phyloP scores from a whole-genome alignment of 2,888 invertebrate genomes.

The Heliconius aoede region DNA sequence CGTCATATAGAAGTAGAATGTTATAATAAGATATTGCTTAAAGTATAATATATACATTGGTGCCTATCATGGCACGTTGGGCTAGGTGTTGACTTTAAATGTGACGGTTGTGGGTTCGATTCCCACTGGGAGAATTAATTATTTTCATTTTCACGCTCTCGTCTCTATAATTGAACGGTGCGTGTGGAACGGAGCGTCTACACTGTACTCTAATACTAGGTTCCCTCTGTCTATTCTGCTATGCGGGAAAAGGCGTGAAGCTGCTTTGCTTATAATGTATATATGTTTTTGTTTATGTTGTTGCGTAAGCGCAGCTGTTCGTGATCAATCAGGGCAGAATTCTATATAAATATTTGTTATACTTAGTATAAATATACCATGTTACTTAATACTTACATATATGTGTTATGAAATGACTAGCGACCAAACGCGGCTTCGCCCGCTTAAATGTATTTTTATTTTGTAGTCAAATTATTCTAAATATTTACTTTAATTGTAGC shows the following conservation, averaged over 20 bases:
- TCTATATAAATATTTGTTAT: not conserved
- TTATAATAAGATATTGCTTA: not conserved
- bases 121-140: too few relatives aligned
- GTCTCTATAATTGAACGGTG: not conserved
- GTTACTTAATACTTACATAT: not conserved
- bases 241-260: too few relatives aligned
- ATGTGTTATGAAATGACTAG: too few relatives aligned
- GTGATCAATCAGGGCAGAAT: not conserved
- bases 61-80: not conserved
- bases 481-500: too few relatives aligned
- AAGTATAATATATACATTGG: too few relatives aligned
- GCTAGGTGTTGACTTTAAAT: too few relatives aligned
- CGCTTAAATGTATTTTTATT: too few relatives aligned
- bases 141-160: not conserved
- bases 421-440: too few relatives aligned
- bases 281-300: not conserved
- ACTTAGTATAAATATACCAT: not conserved
- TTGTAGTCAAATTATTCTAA: too few relatives aligned
- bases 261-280: not conserved
- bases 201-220: too few relatives aligned
- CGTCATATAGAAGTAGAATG: not conserved
- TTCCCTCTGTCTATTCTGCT: too few relatives aligned
- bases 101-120: not conserved
- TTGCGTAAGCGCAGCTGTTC: conserved; percentile 4
- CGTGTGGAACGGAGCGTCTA: too few relatives aligned